Percentiles rank a stretch among this genome's conserved stretches.
Conservation (phyloP, 2,113 vertebrate genomes). For the Toxotes chatareus region DNA sequence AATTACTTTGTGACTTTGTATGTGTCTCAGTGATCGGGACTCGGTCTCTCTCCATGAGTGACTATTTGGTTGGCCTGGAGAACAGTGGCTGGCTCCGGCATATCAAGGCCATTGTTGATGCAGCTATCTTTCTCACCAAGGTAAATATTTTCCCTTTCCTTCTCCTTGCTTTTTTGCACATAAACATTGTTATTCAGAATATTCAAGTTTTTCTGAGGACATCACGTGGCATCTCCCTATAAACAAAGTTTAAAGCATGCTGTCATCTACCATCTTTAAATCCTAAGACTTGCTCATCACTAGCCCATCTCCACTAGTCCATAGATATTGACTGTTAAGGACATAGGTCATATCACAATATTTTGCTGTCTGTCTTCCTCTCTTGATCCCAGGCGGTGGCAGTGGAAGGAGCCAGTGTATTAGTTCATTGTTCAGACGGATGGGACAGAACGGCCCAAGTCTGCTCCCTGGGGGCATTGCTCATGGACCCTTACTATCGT, state of each 20-base stretch:
- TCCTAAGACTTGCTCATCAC: background rate
- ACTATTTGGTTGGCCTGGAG: constrained; percentile 94
- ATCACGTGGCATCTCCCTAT: background rate
- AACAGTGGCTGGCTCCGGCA: constrained; percentile 95
- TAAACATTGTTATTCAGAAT: background rate
- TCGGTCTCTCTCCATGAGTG: constrained; percentile 90
- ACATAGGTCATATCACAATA: background rate
- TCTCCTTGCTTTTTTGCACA: background rate
- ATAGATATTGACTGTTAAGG: too few relatives aligned
- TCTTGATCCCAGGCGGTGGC: constrained; percentile 87
- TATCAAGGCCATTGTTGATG: constrained; percentile 94
- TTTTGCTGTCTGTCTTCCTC: background rate
- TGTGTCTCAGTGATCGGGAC: constrained; percentile 87
- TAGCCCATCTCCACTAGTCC: background rate
- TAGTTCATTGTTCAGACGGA: constrained; percentile 98
- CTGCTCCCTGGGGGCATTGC: constrained; percentile 92
- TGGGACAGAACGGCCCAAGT: constrained; percentile 99
- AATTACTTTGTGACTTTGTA: background rate
- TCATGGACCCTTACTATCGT: constrained; percentile 96
- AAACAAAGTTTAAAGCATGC: background rate
- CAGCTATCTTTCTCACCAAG: constrained; percentile 92
- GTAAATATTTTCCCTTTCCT: constrained; percentile 75
- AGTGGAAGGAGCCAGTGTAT: constrained; percentile 91
- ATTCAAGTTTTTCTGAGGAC: background rate
- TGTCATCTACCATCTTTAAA: background rate